phyloP scores from a whole-genome alignment of 1,140 invertebrate genomes.

The Drosophila pachea region DNA sequence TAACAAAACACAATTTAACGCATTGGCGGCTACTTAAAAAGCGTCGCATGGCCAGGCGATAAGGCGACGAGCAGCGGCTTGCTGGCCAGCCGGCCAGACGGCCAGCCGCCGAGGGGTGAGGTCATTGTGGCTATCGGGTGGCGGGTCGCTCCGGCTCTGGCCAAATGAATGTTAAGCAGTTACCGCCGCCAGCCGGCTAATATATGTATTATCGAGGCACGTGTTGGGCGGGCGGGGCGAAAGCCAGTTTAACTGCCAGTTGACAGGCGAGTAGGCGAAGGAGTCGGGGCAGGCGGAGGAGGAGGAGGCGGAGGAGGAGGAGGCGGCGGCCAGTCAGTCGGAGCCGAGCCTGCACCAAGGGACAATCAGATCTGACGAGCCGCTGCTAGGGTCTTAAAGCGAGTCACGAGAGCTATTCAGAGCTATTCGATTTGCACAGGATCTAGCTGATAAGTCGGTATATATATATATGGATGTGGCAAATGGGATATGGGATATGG shows the following conservation, averaged over 20 bases:
- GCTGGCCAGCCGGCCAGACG: conserved; percentile 22
- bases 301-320: no score
- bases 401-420: no score
- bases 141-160: conserved; percentile 38
- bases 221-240: conserved; percentile 44
- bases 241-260: conserved; percentile 61
- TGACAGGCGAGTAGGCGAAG: conserved; percentile 47
- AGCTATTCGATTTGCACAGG: no score
- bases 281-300: not conserved
- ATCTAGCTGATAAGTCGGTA: no score
- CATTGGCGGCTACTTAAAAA: conserved; percentile 75
- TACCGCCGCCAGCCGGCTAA: conserved; percentile 26
- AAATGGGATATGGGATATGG: no score
- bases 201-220: conserved; percentile 53
- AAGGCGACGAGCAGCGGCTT: conserved; percentile 41
- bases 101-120: conserved; percentile 8
- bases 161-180: conserved; percentile 73
- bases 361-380: no score
- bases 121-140: not conserved
- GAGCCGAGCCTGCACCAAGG: no score
- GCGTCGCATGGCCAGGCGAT: conserved; percentile 71
- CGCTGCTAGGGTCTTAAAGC: no score
- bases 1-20: conserved; percentile 74
- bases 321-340: no score
- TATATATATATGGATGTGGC: no score